Base-by-base conservation (phyloP, 2,113 vertebrate species). In the Lepus timidus region DNA sequence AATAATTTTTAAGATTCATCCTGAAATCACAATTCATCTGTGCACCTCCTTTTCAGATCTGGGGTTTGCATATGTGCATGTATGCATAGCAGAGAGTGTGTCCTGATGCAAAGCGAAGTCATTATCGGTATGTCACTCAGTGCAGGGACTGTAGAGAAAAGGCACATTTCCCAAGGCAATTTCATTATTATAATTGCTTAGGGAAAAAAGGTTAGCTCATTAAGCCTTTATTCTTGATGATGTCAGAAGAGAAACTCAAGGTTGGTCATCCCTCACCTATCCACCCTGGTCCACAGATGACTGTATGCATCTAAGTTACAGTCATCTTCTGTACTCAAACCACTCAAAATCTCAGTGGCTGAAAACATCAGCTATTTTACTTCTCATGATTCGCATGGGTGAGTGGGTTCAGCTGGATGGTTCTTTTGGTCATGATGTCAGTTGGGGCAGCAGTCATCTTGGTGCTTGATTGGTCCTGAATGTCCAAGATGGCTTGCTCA, bases 1-100 rank as follows among this genome's bases (percentile, higher is more conserved):
- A 95, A 94, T 64, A 81, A 33, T 95, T 97, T 96, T 97, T 95
- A 95, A 93, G 97, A 97, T 97, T 91, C 92, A 97, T 64, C 68
- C 81, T 73, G 36, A 83, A 96, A 92, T 83, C 68, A 90, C 51
- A 51, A 55, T 91, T 92, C n/a, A 68, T 31, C 25, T 91, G 75
- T 78, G 86, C 64, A 73, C 39, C 14, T 78, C 55, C 39, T 83
- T 71, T 82, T 96, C 83, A 85, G 78, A 52, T 93, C n/a, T 44
- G 25, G 36, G 52, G 4, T 78, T 31, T 74, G 58, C 39, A 31
- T 90, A 14, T 36, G 27, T 92, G 23, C 64, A 75, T 87, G 65
- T 87, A 68, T 91, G 65, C 27, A 49, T 74, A 90, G 67, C 70
- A 95, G 76, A 76, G 70, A 96, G 71, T 87, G 25, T 89, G 55